Base-by-base conservation (phyloP, 2,113 vertebrate species). In the Xiphophorus couchianus region DNA sequence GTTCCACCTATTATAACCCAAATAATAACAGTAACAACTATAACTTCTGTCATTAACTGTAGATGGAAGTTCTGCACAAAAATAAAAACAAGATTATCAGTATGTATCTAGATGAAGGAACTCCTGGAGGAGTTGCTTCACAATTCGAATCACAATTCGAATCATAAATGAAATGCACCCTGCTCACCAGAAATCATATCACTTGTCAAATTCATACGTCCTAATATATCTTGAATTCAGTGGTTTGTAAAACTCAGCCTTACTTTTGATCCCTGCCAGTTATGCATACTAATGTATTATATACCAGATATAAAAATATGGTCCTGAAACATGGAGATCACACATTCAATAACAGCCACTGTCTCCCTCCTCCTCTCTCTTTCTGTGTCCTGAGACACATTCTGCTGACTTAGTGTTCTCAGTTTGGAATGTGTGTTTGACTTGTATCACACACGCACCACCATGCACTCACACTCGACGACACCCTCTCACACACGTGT, bases 351-450 rank as follows among this genome's bases (percentile, higher is more conserved):
- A 15, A 14, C 25, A n/a, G 61, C 37, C 48, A 29, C 1, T 25
- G 54, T 37, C 58, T 69, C 29, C 30, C 29, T 64, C 15, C 31
- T 15, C 5, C 19, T 62, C 30, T 73, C 60, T 44, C 42, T 78
- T 29, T 75, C 35, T 66, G 8, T 70, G 60, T 76, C 72, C 73
- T 30, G 17, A 31, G 62, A 67, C 65, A 66, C 33, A 81, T 84
- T 86, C 48, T 75, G 76, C 74, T 70, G 66, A 84, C 74, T 82
- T 71, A 33, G 71, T 62, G 3, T 74, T 82, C 75, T 64, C 6
- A 42, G 69, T 62, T 72, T 63, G 82, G 67, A 84, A 78, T 80
- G 77, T 71, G 37, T 74, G 72, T 70, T 28, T 60, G 51, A 58
- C 2, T 58, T 58, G 8, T n/a, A 58, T 17, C 37, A 19, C 10